Base-by-base conservation (phyloP, 1,140 invertebrate species). In the Calliphora vicina region DNA sequence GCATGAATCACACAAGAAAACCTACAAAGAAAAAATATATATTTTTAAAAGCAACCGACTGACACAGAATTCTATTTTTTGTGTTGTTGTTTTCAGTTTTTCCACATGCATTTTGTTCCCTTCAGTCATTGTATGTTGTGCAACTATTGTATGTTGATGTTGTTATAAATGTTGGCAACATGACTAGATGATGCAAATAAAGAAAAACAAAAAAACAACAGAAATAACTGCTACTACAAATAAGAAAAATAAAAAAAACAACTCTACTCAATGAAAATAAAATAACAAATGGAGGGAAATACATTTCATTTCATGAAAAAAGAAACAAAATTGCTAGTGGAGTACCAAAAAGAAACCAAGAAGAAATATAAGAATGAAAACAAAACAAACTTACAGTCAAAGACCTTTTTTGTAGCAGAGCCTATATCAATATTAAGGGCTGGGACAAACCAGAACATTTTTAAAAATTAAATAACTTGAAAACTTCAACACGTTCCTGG, bases 11-110 rank as follows among this genome's bases (percentile, higher is more conserved):
- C 12, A 50, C 45, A 50, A 17, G 17, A 17, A 13, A 13, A 50
- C 4, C 45, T 50, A n/a, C 0, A n/a, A 15, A 50, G 1, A 17
- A 50, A 50, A 50, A 50, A n/a, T 50, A 17, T 17, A 85, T 86
- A 81, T 83, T 50, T 13, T 50, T 6, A 50, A 50, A 23, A 67
- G 23, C 61, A 67, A 67, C 61, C 61, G 61, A 67, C 61, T 67
- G 61, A 67, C 61, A 67, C 61, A 67, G 61, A 67, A 67, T 20
- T 67, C 61, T 23, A 67, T 67, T 67, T 67, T 67, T 6, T 57
- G 15, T 57, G 50, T 57, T 57, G 50, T 57, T 67, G 10, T 67
- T 67, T 20, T 67, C 25, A 67, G 23, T 23, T 10, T 67, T 67
- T 67, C 5, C 10, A 29, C 29, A 29, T 67, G n/a, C n/a, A 23